These are phyloP conservation scores for Nestor notabilis DNA, from an alignment of 2,113 vertebrate genomes.

Conservation along the genomic window DNA sequence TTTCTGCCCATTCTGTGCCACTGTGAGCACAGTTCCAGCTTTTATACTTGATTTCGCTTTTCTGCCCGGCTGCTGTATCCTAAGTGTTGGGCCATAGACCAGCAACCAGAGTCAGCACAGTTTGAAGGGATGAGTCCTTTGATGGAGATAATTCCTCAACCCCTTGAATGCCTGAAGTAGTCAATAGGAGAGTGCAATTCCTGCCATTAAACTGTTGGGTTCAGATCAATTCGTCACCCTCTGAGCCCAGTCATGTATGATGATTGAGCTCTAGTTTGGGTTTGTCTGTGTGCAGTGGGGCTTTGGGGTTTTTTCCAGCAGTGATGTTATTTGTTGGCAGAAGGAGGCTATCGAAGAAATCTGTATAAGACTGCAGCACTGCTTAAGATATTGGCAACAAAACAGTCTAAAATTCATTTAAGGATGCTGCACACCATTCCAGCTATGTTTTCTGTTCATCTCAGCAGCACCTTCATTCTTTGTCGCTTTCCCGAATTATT, in stretches of 20 bases:
- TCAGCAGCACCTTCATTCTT: constrained; percentile 58
- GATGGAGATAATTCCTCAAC: neutral
- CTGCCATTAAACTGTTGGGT: neutral
- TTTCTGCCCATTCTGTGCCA: neutral
- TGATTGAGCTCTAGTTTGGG: neutral
- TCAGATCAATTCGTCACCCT: neutral
- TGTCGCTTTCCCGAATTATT: constrained; percentile 60
- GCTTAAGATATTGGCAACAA: constrained; percentile 43
- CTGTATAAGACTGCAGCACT: neutral
- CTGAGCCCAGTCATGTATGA: neutral
- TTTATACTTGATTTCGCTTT: neutral
- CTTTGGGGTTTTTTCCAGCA: neutral
- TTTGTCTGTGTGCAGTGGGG: neutral
- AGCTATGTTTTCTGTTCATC: constrained; percentile 52
- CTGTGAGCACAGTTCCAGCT: neutral
- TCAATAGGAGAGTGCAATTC: neutral
- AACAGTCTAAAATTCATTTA: constrained; percentile 47
- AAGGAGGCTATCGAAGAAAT: constrained; percentile 39
- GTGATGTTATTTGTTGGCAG: neutral
- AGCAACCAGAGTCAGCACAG: neutral
- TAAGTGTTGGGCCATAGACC: neutral
- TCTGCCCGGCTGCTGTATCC: neutral
- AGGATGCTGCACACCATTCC: constrained; percentile 39
- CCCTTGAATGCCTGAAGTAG: neutral
- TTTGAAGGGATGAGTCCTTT: neutral